These are phyloP conservation scores for Nemoura dubitans DNA, from an alignment of 2,888 invertebrate species.

Conservation along the genomic window DNA sequence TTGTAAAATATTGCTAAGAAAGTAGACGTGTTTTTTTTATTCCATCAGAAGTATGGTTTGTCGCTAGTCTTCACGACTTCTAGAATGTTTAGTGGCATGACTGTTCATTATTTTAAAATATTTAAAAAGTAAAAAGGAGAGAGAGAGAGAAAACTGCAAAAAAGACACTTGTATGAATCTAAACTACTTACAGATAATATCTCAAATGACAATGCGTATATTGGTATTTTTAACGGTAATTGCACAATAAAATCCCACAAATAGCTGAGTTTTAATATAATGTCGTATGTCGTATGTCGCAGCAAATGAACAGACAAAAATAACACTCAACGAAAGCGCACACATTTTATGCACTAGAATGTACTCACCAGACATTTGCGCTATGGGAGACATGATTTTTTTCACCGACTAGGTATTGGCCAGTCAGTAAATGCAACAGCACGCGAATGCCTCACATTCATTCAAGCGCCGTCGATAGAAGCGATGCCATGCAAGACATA, in stretches of 20 bases:
- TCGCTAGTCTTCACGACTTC: no score
- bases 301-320: neutral
- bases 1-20: no score
- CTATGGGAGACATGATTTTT: neutral
- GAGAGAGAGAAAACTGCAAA: neutral
- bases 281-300: neutral
- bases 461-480: neutral
- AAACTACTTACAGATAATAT: neutral
- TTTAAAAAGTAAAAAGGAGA: conserved; percentile 8
- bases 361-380: neutral
- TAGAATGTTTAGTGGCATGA: neutral
- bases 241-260: neutral
- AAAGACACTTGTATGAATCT: no score
- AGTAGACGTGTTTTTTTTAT: no score
- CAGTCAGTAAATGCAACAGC: neutral
- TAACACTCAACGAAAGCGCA: neutral
- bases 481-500: neutral
- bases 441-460: neutral
- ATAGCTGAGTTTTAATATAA: neutral
- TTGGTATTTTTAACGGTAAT: neutral
- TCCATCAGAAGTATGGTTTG: no score
- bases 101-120: neutral
- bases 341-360: neutral
- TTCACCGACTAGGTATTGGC: neutral
- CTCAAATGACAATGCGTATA: neutral